A percentile compares a stretch with the other conserved stretches of the same genome.
These are phyloP conservation scores for Acromyrmex charruanus DNA, from an alignment of 1,140 invertebrate species.

Conservation along the genomic window DNA sequence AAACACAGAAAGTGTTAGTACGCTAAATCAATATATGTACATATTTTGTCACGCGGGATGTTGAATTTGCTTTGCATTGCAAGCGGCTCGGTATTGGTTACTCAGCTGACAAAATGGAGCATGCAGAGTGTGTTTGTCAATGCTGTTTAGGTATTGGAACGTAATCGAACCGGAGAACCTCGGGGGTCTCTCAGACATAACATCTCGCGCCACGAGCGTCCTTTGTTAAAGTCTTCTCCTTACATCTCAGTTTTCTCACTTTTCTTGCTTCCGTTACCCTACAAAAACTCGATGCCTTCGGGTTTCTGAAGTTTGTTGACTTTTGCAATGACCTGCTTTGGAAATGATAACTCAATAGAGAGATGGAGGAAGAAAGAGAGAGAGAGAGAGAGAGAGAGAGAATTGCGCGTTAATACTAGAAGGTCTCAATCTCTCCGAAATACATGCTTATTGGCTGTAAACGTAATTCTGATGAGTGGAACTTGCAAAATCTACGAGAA, in stretches of 20 bases:
- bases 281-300: slow-evolving; percentile 4
- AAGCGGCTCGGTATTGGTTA: background rate
- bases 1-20: background rate
- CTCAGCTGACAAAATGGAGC: slow-evolving; percentile 18
- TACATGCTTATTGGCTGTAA: background rate
- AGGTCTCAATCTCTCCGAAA: background rate
- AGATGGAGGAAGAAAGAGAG: too few relatives aligned
- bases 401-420: background rate
- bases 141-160: slow-evolving; percentile 72
- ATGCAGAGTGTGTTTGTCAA: slow-evolving; percentile 59
- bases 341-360: background rate
- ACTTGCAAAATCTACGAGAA: background rate
- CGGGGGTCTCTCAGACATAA: slow-evolving; percentile 76
- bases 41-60: background rate
- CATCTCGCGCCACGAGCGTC: slow-evolving; percentile 63
- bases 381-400: too few relatives aligned
- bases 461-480: background rate
- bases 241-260: slow-evolving; percentile 52
- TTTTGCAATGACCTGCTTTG: background rate
- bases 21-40: slow-evolving; percentile 11
- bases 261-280: slow-evolving; percentile 13
- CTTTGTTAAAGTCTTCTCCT: slow-evolving; percentile 59
- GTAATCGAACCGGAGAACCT: slow-evolving; percentile 79
- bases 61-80: slow-evolving; percentile 33
- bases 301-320: slow-evolving; percentile 17